Evolutionary conservation across 1,140 invertebrate genomes (phyloP), one percentile per base, ranked within the genome.

Genomic region (Ips nitidus): DNA sequence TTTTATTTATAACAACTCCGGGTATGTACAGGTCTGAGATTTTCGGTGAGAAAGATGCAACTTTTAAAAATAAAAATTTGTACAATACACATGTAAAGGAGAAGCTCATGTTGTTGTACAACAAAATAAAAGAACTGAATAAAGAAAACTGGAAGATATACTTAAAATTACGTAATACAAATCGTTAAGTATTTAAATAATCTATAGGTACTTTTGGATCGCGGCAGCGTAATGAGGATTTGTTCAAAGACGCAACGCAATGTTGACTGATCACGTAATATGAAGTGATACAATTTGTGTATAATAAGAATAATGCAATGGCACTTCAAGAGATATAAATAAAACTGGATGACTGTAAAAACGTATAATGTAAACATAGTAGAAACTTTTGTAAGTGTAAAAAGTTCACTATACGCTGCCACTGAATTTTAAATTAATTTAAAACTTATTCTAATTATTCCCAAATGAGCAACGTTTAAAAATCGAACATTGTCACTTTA

Each of bases 31-130:
- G n/a, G 36, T 69, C 45, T 55, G 67, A 62, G 52, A 64, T 64
- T 71, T 70, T 70, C 41, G 52, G 61, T 70, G 68, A 59, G 60
- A 64, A 70, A 70, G 68, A 60, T 65, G 68, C 68, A 64, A 53
- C 52, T 61, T 70, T 70, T 59, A 57, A 42, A 41, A 8, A 38
- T 55, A 59, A 57, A 56, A 64, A 64, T 70, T 70, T 63, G 60
- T 70, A 64, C 61, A 64, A 56, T 59, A 65, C 50, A 70, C 50
- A 58, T 57, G 63, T 67, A 71, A 66, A 66, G 40, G 41, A 62
- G 62, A 61, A 59, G 50, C n/a, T 8, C 42, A 67, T 62, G 59
- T 52, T 53, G 3, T 22, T 38, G 37, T 55, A 59, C 42, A 61
- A 69, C 39, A 69, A 69, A 69, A 52, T 61, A 41, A 41, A 58